phyloP scores from a whole-genome alignment of 23 tunicate species.

The Aplidium turbinatum region DNA sequence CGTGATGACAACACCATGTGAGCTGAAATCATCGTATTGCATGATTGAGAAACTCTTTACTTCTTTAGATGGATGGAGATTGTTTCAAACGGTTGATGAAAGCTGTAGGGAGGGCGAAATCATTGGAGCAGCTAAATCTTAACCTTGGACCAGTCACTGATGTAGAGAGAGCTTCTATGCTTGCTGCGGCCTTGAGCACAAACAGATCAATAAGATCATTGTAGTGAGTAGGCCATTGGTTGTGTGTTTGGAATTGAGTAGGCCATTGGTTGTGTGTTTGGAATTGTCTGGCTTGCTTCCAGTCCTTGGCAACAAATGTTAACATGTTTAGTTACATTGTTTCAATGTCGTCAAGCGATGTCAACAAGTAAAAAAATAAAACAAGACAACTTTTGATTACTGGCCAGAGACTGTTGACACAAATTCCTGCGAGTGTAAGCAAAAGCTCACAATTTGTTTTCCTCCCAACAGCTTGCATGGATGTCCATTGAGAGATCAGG shows the following conservation, averaged over 20 bases:
- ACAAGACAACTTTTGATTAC: too few species aligned
- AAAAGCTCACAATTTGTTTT: too few species aligned
- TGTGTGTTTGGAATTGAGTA: background rate
- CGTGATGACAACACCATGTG: too few species aligned
- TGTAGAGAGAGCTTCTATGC: slow-evolving; percentile 18
- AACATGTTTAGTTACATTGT: too few species aligned
- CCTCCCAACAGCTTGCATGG: slow-evolving; percentile 62
- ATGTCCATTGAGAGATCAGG: slow-evolving; percentile 43
- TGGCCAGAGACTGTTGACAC: too few species aligned
- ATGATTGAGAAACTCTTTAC: too few species aligned
- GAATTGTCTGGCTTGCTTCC: too few species aligned
- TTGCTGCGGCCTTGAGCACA: slow-evolving; percentile 45
- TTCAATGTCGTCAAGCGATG: too few species aligned
- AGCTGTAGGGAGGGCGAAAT: slow-evolving; percentile 38
- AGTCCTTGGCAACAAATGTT: too few species aligned
- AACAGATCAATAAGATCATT: slow-evolving; percentile 60
- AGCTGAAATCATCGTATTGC: too few species aligned
- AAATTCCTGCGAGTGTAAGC: too few species aligned
- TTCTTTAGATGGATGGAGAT: slow-evolving; percentile 28
- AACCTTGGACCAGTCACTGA: slow-evolving; percentile 44
- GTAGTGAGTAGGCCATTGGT: slow-evolving; percentile 38
- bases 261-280: background rate
- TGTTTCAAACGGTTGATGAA: slow-evolving; percentile 40
- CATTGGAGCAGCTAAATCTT: slow-evolving; percentile 45
- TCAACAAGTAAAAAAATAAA: too few species aligned